Percentiles rank a stretch among this genome's conserved stretches.
These are phyloP conservation scores for Zaprionus gabonicus DNA, from an alignment of 1,140 invertebrate species.

Conservation along the genomic window DNA sequence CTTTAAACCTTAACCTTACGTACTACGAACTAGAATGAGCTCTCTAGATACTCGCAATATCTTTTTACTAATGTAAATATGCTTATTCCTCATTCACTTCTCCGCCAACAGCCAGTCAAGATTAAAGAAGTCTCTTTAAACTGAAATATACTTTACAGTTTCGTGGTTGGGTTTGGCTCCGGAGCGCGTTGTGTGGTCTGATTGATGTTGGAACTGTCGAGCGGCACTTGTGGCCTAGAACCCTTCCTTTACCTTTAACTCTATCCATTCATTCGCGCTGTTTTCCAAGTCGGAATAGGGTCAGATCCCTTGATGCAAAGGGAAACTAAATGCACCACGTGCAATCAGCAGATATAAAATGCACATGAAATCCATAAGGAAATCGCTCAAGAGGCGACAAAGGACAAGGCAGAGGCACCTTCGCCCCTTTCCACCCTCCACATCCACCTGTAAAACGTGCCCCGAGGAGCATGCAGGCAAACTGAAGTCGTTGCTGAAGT, in stretches of 20 bases:
- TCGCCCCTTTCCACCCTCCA: not conserved
- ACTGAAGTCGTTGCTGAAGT: slow-evolving; percentile 15
- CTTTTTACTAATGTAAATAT: too few species aligned
- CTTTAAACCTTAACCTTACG: not conserved
- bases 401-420: slow-evolving; percentile 7
- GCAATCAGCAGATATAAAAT: slow-evolving; percentile 52
- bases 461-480: slow-evolving; percentile 34
- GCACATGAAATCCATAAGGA: slow-evolving; percentile 40
- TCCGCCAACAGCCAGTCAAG: not conserved
- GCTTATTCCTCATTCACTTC: too few species aligned
- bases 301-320: slow-evolving; percentile 14
- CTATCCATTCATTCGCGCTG: not conserved
- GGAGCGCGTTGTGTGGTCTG: slow-evolving; percentile 15
- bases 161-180: not conserved
- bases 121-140: not conserved
- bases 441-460: not conserved
- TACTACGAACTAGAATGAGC: too few species aligned
- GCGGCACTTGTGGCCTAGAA: slow-evolving; percentile 3
- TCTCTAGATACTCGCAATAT: too few species aligned
- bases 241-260: too few species aligned
- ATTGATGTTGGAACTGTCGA: slow-evolving; percentile 34
- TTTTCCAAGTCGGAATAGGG: slow-evolving; percentile 6
- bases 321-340: slow-evolving; percentile 19
- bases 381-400: slow-evolving; percentile 6
- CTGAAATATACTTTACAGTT: not conserved